Evolutionary conservation across 2,888 invertebrate genomes (phyloP).

Genomic region (Lasioglossum malachurum): DNA sequence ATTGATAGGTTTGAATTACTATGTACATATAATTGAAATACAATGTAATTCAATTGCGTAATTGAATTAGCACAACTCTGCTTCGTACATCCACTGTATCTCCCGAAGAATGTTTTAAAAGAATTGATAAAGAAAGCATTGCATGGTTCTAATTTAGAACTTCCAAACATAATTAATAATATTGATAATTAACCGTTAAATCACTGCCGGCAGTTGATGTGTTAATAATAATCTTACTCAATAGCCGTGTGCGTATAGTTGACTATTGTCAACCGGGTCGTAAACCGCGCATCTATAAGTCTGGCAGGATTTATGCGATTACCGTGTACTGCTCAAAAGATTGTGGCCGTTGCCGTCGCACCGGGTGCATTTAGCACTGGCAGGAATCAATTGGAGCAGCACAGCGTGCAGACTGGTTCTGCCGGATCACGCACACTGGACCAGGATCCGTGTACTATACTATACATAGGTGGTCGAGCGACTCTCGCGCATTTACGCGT

Average conservation of each 20-base stretch:
- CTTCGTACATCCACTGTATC: too few species aligned
- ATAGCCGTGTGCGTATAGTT: background rate
- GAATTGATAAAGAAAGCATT: too few species aligned
- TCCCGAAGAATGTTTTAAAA: too few species aligned
- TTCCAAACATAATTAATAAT: too few species aligned
- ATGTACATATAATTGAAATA: too few species aligned
- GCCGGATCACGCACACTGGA: constrained; percentile 21
- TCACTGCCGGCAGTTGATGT: background rate
- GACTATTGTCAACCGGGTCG: background rate
- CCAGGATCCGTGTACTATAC: constrained; percentile 13
- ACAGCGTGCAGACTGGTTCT: background rate
- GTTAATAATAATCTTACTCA: background rate
- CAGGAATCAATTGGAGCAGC: constrained; percentile 14
- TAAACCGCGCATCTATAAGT: background rate
- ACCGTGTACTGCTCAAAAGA: background rate
- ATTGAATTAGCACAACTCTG: too few species aligned
- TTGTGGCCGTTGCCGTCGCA: background rate
- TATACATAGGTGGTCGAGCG: constrained; percentile 25
- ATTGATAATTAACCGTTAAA: background rate
- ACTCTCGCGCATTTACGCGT: constrained; percentile 27
- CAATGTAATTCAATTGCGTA: too few species aligned
- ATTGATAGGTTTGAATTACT: too few species aligned
- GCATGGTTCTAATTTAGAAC: too few species aligned
- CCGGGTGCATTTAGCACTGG: background rate
- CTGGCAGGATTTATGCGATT: background rate